Conservation (phyloP, 2,888 invertebrate species). For the Dendrolimus pini region DNA sequence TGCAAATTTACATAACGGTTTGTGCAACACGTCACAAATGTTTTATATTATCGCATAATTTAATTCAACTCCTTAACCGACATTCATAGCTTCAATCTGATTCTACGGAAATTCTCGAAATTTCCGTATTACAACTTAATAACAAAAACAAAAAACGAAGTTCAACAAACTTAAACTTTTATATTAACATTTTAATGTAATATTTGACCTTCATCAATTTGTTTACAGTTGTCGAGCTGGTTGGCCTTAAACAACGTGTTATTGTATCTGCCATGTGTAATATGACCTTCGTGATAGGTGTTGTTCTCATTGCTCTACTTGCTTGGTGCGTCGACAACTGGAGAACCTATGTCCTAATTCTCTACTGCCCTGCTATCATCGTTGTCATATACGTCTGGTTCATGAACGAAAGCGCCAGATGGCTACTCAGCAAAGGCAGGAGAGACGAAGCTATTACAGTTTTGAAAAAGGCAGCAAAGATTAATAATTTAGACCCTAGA, state of each 20-base stretch:
- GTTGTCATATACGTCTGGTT: constrained; percentile 83
- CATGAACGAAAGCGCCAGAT: constrained; percentile 85
- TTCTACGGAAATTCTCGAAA: no score
- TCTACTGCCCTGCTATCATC: constrained; percentile 83
- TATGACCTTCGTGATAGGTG: constrained; percentile 86
- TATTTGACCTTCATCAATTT: constrained; percentile 12
- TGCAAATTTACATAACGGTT: no score
- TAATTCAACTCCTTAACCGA: no score
- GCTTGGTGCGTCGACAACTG: constrained; percentile 86
- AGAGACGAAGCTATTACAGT: constrained; percentile 80
- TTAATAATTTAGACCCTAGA: constrained; percentile 76
- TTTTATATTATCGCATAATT: no score
- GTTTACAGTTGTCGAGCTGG: constrained; percentile 84
- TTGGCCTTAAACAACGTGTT: constrained; percentile 84
- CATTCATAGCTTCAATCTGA: no score
- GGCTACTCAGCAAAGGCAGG: constrained; percentile 84
- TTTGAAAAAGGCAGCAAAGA: constrained; percentile 78
- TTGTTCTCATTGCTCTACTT: constrained; percentile 81
- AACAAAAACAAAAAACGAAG: constrained; percentile 1
- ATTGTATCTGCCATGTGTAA: constrained; percentile 84
- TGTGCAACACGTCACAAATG: no score
- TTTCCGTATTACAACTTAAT: not conserved
- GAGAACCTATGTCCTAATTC: constrained; percentile 80
- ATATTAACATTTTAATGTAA: constrained; percentile 1
- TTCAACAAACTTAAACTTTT: constrained; percentile 1